Evolutionary conservation across 2,888 invertebrate genomes (phyloP), one percentile per base, ranked within the genome.

Genomic region (Schrankia costaestrigalis): DNA sequence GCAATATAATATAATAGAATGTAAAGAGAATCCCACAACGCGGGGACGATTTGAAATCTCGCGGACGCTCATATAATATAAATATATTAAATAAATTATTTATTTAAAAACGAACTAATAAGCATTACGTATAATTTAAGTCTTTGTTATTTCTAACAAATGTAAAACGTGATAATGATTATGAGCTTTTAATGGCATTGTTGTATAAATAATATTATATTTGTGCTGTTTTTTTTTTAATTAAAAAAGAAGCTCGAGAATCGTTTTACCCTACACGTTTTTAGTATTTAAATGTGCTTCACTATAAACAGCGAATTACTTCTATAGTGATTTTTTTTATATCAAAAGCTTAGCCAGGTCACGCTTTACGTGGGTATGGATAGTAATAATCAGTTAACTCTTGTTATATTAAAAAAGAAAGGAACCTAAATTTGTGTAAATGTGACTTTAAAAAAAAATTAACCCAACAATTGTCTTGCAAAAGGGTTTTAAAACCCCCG

Each of bases 91-190:
- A n/a, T n/a, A n/a, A n/a, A n/a, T n/a, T n/a, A n/a, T 43, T 44
- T 18, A 38, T 41, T 39, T 36, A 39, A 45, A 51, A 45, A 28
- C 26, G 35, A 56, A 46, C 31, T 35, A 41, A 52, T n/a, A 45
- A 39, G 26, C 35, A 35, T 56, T 57, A 56, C 56, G 50, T 56
- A 56, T 56, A 35, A 48, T 44, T 51, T 41, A 55, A 56, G 58
- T 56, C 51, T 50, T 48, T 55, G 44, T 31, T n/a, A 48, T 46
- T 47, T 28, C 27, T 31, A 42, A 56, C 54, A 46, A 56, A 46
- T 46, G 30, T 56, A 54, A 49, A 42, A 5, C n/a, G n/a, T n/a
- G n/a, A n/a, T n/a, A n/a, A n/a, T n/a, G 21, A 41, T 36, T 43
- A 34, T 56, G 38, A 48, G 41, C 41, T 42, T 37, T 33, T 29